Evolutionary conservation across 2,888 invertebrate genomes (phyloP), one percentile per base, ranked within the genome.

Genomic region (Ophonus ardosiacus): DNA sequence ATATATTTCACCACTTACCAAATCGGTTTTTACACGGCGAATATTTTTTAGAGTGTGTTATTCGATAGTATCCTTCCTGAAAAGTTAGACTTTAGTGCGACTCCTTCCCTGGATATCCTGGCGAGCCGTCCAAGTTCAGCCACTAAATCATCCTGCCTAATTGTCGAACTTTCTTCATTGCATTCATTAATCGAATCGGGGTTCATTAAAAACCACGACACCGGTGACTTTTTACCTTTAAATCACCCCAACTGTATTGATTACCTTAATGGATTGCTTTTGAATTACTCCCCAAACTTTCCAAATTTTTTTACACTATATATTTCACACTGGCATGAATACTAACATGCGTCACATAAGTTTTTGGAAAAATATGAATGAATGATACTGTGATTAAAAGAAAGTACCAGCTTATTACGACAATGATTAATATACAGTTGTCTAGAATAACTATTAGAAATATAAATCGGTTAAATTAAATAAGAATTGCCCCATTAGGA

Each of bases 121-220:
- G 31, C 6, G 13, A 68, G 40, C 38, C 74, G 57, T 40, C 76
- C 59, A 63, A 21, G 61, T 43, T 59, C 61, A 40, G 59, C 38
- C 76, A 83, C 83, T 83, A 83, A 83, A 83, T 83, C 83, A 83
- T 83, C 74, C 80, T 68, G 71, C 71, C 80, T 85, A 85, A 85
- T 85, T 85, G 85, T 85, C 85, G 80, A 85, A 85, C 85, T 85
- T 85, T 85, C 85, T 85, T 85, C 85, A 85, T 85, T 85, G 85
- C 85, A 80, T 80, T 85, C 63, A 85, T 85, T 85, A 85, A 85
- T 85, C 85, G 85, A 56, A 80, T 80, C 76, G 31, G 59, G 85
- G 85, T 85, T 85, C 85, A 85, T 85, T 85, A 85, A 85, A 85
- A 85, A 80, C 68, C 80, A 71, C 78, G 24, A 79, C 84, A 71